Percentiles rank a stretch among this genome's conserved stretches.
Conservation (phyloP, 2,888 invertebrate genomes). For the Tanaodytes sp. region DNA sequence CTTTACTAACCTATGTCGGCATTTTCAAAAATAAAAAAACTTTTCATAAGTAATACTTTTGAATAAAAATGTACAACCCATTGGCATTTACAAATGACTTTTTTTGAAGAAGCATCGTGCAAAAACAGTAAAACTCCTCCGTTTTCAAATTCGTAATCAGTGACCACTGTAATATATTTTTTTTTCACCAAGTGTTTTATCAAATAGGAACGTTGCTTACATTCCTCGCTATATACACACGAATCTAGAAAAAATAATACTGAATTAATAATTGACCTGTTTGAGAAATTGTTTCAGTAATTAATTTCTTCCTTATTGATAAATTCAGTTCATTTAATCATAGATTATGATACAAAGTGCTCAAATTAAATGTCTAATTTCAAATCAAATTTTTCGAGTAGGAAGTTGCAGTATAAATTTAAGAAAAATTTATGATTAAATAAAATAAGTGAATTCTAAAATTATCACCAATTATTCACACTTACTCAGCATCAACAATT, state of each 20-base stretch:
- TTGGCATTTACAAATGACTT: slow-evolving; percentile 9
- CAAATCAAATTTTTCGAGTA: too few relatives aligned
- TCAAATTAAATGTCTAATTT: too few relatives aligned
- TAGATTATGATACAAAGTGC: too few relatives aligned
- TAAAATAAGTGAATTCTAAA: background rate
- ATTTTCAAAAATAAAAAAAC: slow-evolving; percentile 12
- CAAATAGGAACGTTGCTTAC: background rate
- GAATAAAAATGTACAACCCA: slow-evolving; percentile 1
- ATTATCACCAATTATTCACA: background rate
- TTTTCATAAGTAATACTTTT: background rate
- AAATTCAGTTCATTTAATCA: too few relatives aligned
- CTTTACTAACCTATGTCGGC: slow-evolving; percentile 1
- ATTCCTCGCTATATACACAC: background rate
- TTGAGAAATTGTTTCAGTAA: too few relatives aligned
- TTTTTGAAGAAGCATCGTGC: background rate
- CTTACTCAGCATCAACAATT: background rate
- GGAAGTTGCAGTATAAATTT: too few relatives aligned
- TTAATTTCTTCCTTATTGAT: too few relatives aligned
- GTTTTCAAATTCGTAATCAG: background rate
- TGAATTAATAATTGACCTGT: too few relatives aligned
- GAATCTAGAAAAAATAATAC: too few relatives aligned
- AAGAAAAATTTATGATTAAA: background rate
- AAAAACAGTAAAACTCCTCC: slow-evolving; percentile 11
- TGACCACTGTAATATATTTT: background rate
- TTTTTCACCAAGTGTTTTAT: background rate